A percentile compares a stretch with the other conserved stretches of the same genome.
phyloP scores from a whole-genome alignment of 2,797 vertebrate species.

The Eupleurogrammus muticus region DNA sequence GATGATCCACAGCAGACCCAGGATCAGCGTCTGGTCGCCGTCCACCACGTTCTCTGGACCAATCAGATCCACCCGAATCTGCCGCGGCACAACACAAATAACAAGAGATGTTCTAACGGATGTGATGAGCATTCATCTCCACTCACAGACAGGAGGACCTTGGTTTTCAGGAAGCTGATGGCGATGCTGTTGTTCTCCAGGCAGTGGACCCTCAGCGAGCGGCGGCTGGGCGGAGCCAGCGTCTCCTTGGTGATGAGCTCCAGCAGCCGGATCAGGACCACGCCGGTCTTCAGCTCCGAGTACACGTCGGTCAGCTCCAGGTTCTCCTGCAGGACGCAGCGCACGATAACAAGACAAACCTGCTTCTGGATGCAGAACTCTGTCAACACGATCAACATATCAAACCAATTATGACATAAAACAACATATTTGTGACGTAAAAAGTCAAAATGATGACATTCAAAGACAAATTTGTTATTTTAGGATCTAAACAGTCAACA shows the following conservation, averaged over 20 bases:
- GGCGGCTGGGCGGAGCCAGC: slow-evolving; percentile 83
- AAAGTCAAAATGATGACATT: too few species aligned
- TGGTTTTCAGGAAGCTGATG: slow-evolving; percentile 90
- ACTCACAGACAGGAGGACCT: slow-evolving; percentile 72
- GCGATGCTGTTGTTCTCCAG: slow-evolving; percentile 94
- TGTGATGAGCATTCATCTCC: too few species aligned
- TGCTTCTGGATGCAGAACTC: too few species aligned
- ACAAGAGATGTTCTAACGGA: too few species aligned
- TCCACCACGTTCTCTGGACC: slow-evolving; percentile 94
- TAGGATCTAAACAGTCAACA: too few species aligned
- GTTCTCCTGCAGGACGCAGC: slow-evolving; percentile 73
- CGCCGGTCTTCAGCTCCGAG: slow-evolving; percentile 87
- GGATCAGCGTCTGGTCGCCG: slow-evolving; percentile 90
- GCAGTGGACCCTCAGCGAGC: slow-evolving; percentile 88
- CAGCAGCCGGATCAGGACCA: slow-evolving; percentile 85
- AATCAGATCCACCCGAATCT: slow-evolving; percentile 92
- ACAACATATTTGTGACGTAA: too few species aligned
- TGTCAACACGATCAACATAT: too few species aligned
- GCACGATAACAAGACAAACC: too few species aligned
- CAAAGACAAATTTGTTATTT: too few species aligned
- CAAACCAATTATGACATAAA: too few species aligned
- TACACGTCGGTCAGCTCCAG: slow-evolving; percentile 86
- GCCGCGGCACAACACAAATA: not conserved
- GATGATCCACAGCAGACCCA: slow-evolving; percentile 95
- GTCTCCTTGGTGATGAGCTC: slow-evolving; percentile 88